These are phyloP conservation scores for Exocentrus adspersus DNA, from an alignment of 2,888 invertebrate species.

Conservation along the genomic window DNA sequence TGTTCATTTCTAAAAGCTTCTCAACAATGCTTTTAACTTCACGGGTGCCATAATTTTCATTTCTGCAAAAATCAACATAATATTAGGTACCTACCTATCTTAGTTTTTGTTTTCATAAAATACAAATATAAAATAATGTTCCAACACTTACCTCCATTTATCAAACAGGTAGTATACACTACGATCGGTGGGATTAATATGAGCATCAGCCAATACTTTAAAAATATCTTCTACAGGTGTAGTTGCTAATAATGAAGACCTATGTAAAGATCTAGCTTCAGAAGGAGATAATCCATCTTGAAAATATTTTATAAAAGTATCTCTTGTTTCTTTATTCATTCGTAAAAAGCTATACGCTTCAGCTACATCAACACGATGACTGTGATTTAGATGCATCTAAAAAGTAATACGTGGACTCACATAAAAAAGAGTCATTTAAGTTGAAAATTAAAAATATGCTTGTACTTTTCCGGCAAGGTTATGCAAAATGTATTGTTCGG, in stretches of 20 bases:
- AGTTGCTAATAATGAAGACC: slow-evolving; percentile 33
- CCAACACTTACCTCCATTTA: slow-evolving; percentile 28
- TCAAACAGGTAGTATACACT: slow-evolving; percentile 25
- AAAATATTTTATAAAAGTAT: not conserved
- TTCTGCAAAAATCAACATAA: slow-evolving; percentile 14
- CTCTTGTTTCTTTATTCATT: slow-evolving; percentile 3
- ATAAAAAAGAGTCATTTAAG: not conserved
- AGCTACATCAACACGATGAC: slow-evolving; percentile 12
- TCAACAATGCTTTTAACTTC: slow-evolving; percentile 24
- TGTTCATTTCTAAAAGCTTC: slow-evolving; percentile 26
- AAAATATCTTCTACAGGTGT: slow-evolving; percentile 27
- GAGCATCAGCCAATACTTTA: slow-evolving; percentile 26
- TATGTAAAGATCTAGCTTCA: slow-evolving; percentile 30
- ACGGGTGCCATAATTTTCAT: slow-evolving; percentile 28
- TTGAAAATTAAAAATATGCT: too few relatives aligned
- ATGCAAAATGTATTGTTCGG: not conserved
- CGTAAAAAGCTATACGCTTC: slow-evolving; percentile 18
- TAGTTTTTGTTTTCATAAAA: slow-evolving; percentile 3
- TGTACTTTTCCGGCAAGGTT: not conserved
- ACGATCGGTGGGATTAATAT: slow-evolving; percentile 30
- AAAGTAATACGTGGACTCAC: not conserved
- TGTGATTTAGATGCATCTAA: not conserved
- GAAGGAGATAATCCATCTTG: slow-evolving; percentile 19
- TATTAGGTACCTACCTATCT: not conserved
- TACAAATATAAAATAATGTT: not conserved